Evolutionary conservation across 2,888 invertebrate genomes (phyloP).

Genomic region (Plemyria rubiginata): DNA sequence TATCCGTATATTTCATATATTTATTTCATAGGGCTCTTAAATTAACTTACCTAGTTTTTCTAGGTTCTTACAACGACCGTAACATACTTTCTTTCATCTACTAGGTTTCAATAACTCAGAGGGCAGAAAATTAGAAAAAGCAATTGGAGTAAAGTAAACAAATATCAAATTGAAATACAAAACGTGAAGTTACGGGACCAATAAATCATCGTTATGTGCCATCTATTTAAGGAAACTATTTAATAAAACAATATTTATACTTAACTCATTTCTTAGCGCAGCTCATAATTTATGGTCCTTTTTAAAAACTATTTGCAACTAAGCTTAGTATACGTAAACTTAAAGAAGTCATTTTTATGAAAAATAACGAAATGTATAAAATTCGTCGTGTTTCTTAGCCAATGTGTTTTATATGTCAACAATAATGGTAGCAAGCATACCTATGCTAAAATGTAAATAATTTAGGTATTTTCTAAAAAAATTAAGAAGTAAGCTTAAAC

Average conservation of each 20-base stretch:
- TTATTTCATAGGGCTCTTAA: slow-evolving; percentile 3
- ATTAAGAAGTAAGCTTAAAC: slow-evolving; percentile 10
- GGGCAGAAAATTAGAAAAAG: slow-evolving; percentile 15
- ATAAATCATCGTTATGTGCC: slow-evolving; percentile 67
- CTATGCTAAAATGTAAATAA: slow-evolving; percentile 27
- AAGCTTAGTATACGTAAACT: slow-evolving; percentile 21
- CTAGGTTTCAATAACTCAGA: slow-evolving; percentile 5
- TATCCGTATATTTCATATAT: slow-evolving; percentile 13
- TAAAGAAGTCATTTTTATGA: slow-evolving; percentile 6
- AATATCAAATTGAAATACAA: slow-evolving; percentile 33
- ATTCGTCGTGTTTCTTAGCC: slow-evolving; percentile 12
- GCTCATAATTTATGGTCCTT: slow-evolving; percentile 18
- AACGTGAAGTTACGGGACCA: slow-evolving; percentile 70
- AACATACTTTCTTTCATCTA: slow-evolving; percentile 21
- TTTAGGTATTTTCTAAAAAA: slow-evolving; percentile 16
- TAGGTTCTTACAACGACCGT: slow-evolving; percentile 30
- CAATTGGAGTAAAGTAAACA: slow-evolving; percentile 7
- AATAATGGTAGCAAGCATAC: slow-evolving; percentile 1
- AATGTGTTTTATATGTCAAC: slow-evolving; percentile 10
- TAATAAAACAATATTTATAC: slow-evolving; percentile 33
- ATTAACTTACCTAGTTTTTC: not conserved
- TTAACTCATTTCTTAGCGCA: slow-evolving; percentile 12
- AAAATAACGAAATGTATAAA: slow-evolving; percentile 18
- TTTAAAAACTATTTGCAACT: slow-evolving; percentile 19
- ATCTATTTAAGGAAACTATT: slow-evolving; percentile 59